Conservation (phyloP, 2,888 invertebrate genomes). For the Clivina fossor region DNA sequence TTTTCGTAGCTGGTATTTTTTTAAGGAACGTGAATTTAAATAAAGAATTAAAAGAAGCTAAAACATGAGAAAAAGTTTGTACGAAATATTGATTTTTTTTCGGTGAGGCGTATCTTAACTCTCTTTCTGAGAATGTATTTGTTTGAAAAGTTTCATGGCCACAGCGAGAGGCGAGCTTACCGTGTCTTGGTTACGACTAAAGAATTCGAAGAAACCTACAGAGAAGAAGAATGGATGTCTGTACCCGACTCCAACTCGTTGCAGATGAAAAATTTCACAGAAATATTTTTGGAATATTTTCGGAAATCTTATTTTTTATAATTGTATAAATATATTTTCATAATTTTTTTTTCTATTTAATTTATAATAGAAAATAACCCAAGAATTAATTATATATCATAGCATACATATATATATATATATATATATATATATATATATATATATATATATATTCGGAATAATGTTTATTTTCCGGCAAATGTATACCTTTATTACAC, state of each 20-base stretch:
- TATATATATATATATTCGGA: too few relatives aligned
- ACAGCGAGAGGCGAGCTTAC: constrained; percentile 5
- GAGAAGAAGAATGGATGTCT: not conserved
- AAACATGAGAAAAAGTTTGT: constrained; percentile 15
- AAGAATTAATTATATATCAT: too few relatives aligned
- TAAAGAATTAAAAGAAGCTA: not conserved
- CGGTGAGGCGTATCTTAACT: constrained; percentile 26
- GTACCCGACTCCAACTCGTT: constrained; percentile 17
- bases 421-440: too few relatives aligned
- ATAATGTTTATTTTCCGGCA: too few relatives aligned
- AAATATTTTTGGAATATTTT: too few relatives aligned
- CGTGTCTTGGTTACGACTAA: not conserved
- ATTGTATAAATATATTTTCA: too few relatives aligned
- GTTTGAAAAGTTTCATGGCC: constrained; percentile 30
- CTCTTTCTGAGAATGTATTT: constrained; percentile 25
- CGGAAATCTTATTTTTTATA: too few relatives aligned
- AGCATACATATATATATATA: too few relatives aligned
- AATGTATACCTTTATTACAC: too few relatives aligned
- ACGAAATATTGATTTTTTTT: constrained; percentile 30
- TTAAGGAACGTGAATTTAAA: not conserved
- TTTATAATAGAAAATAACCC: too few relatives aligned
- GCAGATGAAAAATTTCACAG: constrained; percentile 21
- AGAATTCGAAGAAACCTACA: not conserved
- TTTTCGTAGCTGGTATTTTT: too few relatives aligned
- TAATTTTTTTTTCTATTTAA: too few relatives aligned